A percentile compares a stretch with the other conserved stretches of the same genome.
Conservation (phyloP, 2,113 vertebrate species). For the Tiliqua scincoides region DNA sequence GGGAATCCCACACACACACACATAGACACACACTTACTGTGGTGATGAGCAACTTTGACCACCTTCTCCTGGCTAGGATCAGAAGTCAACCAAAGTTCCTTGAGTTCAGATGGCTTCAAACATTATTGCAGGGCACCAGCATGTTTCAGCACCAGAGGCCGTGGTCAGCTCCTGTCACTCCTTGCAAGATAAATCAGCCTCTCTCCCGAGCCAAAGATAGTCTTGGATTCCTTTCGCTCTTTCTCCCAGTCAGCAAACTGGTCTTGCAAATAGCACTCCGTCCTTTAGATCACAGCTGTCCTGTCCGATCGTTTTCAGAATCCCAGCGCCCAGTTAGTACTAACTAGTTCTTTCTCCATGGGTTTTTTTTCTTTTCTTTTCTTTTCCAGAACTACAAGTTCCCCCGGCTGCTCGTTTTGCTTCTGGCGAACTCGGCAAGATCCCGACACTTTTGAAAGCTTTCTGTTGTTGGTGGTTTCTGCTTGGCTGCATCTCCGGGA, state of each 20-base stretch:
- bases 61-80: not conserved
- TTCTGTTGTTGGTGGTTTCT: slow-evolving; percentile 9
- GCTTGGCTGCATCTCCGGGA: not conserved
- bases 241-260: not conserved
- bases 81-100: not conserved
- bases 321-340: not conserved
- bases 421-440: not conserved
- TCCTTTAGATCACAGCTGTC: not conserved
- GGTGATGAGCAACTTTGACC: not conserved
- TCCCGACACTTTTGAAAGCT: slow-evolving; percentile 32
- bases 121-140: not conserved
- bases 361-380: too few relatives aligned
- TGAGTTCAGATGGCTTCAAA: not conserved
- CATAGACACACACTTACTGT: not conserved
- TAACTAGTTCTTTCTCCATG: not conserved
- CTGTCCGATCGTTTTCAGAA: too few relatives aligned
- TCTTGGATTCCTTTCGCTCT: not conserved
- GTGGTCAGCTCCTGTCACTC: not conserved
- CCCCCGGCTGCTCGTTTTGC: not conserved
- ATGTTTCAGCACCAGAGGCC: slow-evolving; percentile 12
- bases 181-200: accelerated
- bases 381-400: not conserved
- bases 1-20: not conserved
- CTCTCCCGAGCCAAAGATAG: too few relatives aligned
- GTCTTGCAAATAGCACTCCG: not conserved